Base-by-base conservation (phyloP, 2,797 vertebrate species). In the Botia almorhae region DNA sequence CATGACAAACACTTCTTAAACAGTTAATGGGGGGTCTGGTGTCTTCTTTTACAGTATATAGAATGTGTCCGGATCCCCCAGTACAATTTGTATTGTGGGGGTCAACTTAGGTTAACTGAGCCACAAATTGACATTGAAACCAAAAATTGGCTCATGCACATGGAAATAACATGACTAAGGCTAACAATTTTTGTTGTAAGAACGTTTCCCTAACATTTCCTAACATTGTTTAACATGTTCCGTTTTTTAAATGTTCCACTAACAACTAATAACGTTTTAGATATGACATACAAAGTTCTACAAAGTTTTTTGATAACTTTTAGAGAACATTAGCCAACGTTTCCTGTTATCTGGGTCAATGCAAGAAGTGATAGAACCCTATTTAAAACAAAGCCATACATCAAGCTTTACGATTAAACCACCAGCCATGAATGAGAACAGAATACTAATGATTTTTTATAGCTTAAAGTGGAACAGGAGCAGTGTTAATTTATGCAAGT, bases 1-100 rank as follows among this genome's bases (percentile, higher is more conserved):
- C 56, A 53, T 78, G 67, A 70, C 43, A 78, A 60, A 53, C 26
- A 71, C 13, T 70, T 78, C 29, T 19, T 51, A 51, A 70, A 78
- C 29, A 36, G 48, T 70, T 46, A 68, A 36, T 69, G 19, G 7
- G 29, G 23, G 39, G 3, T 56, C 46, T 36, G 69, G 48, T 63
- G 73, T 63, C 23, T 19, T 17, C 17, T 53, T 64, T 75, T 7
- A 16, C 50, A 23, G 64, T 53, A 0, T 39, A 17, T 56, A 10
- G n/a, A 56, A 10, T 56, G n/a, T 68, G 50, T 68, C 21, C 48
- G 55, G 16, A 33, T 16, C n/a, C 26, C 23, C 51, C 46, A 16
- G 46, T 64, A n/a, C 33, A 50, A 53, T 65, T 75, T 53, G 17
- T 75, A 33, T 36, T 64, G 26, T 75, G 33, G 19, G 17, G 46